Conservation (phyloP, 2,888 invertebrate genomes). For the Yponomeuta cagnagella region DNA sequence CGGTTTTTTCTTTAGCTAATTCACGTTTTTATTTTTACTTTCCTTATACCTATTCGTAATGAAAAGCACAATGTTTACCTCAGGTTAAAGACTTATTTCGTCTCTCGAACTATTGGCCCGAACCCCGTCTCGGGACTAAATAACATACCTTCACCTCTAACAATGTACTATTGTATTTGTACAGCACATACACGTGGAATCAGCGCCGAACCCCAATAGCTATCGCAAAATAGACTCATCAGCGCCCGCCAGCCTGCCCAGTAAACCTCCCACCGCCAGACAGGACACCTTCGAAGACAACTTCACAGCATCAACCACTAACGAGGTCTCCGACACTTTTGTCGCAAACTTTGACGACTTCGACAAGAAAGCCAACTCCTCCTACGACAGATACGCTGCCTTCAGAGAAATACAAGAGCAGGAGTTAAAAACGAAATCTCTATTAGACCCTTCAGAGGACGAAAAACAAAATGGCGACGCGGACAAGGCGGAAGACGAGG, state of each 20-base stretch:
- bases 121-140: too few species aligned
- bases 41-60: too few species aligned
- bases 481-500: conserved; percentile 55
- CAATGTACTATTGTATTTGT: conserved; percentile 12
- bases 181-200: conserved; percentile 61
- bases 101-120: too few species aligned
- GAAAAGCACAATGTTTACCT: too few species aligned
- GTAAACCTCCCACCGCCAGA: background rate
- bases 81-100: too few species aligned
- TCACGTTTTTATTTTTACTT: too few species aligned
- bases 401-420: conserved; percentile 91
- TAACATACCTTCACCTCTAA: too few species aligned
- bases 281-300: conserved; percentile 77
- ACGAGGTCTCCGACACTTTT: conserved; percentile 68
- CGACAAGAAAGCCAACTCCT: conserved; percentile 68
- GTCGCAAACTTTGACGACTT: conserved; percentile 82
- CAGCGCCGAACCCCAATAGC: conserved; percentile 26
- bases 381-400: conserved; percentile 90
- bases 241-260: background rate
- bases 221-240: background rate
- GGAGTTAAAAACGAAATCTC: conserved; percentile 73
- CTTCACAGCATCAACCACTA: conserved; percentile 56
- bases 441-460: conserved; percentile 46
- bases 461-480: conserved; percentile 27
- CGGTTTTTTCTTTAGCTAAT: too few species aligned